Conservation (phyloP, 2,888 invertebrate genomes). For the Pediacus dermestoides region DNA sequence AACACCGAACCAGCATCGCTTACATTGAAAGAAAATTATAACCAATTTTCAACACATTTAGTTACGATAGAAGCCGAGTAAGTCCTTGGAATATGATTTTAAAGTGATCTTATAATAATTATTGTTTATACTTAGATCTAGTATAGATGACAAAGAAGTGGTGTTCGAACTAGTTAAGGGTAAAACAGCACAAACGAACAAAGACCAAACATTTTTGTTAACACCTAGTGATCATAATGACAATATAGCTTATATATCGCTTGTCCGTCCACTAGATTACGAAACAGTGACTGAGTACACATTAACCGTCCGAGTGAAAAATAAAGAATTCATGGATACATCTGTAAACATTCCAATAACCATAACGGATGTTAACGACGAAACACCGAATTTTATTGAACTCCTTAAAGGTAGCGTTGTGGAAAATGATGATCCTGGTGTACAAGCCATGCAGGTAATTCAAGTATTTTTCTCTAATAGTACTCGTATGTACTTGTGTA, state of each 20-base stretch:
- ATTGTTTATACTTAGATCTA: conserved; percentile 56
- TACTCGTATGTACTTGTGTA: too few relatives aligned
- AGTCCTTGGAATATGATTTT: conserved; percentile 52
- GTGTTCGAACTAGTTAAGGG: conserved; percentile 79
- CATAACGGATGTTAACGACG: conserved; percentile 87
- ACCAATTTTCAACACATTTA: conserved; percentile 56
- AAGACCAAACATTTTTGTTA: conserved; percentile 69
- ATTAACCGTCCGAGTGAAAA: conserved; percentile 77
- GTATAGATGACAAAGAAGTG: conserved; percentile 70
- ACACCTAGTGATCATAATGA: conserved; percentile 58
- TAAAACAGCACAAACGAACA: conserved; percentile 82
- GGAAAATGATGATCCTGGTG: conserved; percentile 80
- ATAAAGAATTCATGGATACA: conserved; percentile 74
- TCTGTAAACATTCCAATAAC: conserved; percentile 75
- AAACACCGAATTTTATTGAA: conserved; percentile 82
- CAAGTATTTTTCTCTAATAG: too few relatives aligned
- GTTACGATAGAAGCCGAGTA: conserved; percentile 65
- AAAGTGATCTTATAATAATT: not conserved
- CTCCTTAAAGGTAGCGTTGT: conserved; percentile 76
- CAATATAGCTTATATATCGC: conserved; percentile 68
- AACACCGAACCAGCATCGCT: conserved; percentile 52
- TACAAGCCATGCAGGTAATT: conserved; percentile 81
- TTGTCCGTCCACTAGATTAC: conserved; percentile 76
- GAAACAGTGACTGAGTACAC: conserved; percentile 82
- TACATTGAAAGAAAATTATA: conserved; percentile 69